A percentile compares a stretch with the other conserved stretches of the same genome.
Evolutionary conservation across 2,113 vertebrate genomes (phyloP).

Genomic region (Anolis sagrei): DNA sequence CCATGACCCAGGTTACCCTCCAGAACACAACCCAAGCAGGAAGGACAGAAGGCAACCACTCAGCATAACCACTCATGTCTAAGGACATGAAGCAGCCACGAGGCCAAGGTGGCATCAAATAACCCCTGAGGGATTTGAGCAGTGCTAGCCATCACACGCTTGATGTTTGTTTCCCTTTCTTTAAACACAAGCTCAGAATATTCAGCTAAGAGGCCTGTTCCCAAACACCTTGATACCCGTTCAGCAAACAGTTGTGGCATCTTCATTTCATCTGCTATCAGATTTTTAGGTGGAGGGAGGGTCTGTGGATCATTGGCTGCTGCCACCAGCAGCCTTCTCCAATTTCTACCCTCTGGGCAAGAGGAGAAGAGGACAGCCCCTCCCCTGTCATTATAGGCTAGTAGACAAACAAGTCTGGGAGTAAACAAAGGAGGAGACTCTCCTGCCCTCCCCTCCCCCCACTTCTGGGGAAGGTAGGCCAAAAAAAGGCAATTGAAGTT

Average conservation of each 20-base stretch:
- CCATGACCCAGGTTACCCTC: background rate
- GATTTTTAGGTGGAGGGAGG: too few relatives aligned
- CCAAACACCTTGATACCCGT: background rate
- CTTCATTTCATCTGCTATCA: too few relatives aligned
- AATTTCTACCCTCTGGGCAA: background rate
- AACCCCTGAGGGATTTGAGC: background rate
- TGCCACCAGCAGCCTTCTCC: background rate
- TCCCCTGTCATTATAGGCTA: conserved; percentile 29
- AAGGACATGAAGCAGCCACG: background rate
- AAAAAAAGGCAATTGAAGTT: background rate
- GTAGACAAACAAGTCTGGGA: background rate
- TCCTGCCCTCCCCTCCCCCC: fast-evolving
- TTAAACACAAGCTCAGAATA: background rate
- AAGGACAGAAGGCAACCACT: background rate
- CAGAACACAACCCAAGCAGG: background rate
- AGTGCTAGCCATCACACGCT: background rate
- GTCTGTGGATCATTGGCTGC: too few relatives aligned
- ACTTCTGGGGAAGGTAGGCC: background rate
- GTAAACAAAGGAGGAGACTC: conserved; percentile 27
- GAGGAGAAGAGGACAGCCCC: conserved; percentile 13
- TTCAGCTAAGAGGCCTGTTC: background rate
- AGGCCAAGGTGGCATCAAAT: background rate
- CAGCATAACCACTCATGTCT: too few relatives aligned
- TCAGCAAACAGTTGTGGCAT: background rate
- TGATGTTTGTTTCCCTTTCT: too few relatives aligned